These are phyloP conservation scores for Acrocephalus arundinaceus DNA, from an alignment of 2,113 vertebrate species.

Conservation along the genomic window DNA sequence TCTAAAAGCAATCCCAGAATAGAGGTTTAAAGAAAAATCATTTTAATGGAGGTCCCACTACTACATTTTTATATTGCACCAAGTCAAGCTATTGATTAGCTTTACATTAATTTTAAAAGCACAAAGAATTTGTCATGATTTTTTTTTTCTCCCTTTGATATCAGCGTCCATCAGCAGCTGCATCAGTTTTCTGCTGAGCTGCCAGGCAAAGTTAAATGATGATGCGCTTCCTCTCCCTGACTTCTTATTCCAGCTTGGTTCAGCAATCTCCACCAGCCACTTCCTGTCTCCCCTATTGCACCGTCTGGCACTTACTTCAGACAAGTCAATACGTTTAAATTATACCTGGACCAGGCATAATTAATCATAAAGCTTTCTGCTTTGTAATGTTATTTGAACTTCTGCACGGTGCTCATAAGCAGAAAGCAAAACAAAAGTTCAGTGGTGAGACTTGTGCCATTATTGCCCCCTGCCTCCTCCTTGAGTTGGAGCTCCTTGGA, in stretches of 20 bases:
- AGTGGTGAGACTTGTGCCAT: background rate
- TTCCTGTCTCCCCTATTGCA: constrained; percentile 74
- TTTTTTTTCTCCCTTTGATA: constrained; percentile 75
- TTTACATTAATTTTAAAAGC: constrained; percentile 72
- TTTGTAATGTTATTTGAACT: constrained; percentile 55
- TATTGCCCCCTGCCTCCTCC: rapidly evolving
- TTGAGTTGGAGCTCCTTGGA: background rate
- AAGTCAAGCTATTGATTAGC: constrained; percentile 70
- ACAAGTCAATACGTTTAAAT: constrained; percentile 77
- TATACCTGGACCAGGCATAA: constrained; percentile 66
- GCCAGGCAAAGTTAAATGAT: constrained; percentile 65
- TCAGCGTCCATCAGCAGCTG: constrained; percentile 66
- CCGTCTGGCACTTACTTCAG: constrained; percentile 74
- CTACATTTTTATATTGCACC: constrained; percentile 56
- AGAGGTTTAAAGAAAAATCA: constrained; percentile 47
- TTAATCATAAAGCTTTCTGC: constrained; percentile 76
- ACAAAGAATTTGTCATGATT: constrained; percentile 60
- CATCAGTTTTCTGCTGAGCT: constrained; percentile 67
- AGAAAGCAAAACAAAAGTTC: constrained; percentile 53
- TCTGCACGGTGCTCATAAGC: constrained; percentile 34
- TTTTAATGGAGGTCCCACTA: constrained; percentile 68
- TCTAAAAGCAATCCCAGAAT: constrained; percentile 51
- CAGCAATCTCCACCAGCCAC: constrained; percentile 73
- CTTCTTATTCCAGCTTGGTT: constrained; percentile 63
- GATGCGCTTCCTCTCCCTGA: constrained; percentile 41